Evolutionary conservation across 2,113 vertebrate genomes (phyloP), one percentile per base, ranked within the genome.

Genomic region (Perccottus glenii): DNA sequence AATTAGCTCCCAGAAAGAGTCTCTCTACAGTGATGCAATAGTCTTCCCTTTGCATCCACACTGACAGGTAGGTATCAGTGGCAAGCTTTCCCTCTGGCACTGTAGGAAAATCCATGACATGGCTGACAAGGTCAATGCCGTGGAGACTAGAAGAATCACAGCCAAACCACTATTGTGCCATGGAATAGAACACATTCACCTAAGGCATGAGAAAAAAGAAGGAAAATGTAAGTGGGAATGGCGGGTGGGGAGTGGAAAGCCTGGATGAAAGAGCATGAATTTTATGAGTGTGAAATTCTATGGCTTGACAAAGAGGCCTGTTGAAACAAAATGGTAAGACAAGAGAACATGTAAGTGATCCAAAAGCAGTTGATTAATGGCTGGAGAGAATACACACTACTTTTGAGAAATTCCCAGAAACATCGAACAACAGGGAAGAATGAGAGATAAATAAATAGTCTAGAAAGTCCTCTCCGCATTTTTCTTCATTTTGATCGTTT

Each of bases 401-500:
- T 64, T 16, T 64, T 33, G 63, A 79, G 80, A 74, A 73, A 82
- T 63, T 56, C 69, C 73, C 27, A 62, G 80, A 83, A 49, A 67
- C 78, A 84, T 70, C 60, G 70, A 75, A 57, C 7, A 10, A 70
- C 6, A 6, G 63, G 42, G 15, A 64, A 63, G 48, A 66, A 63
- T 73, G 65, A 61, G 47, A 78, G 76, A 79, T 70, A 78, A 72
- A 78, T 72, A 82, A 77, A 81, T 79, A 63, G 82, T 78, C 85
- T 72, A 65, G 47, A 45, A 77, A 63, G 64, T 46, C 66, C 60
- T 73, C 43, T 36, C 5, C 38, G 69, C 69, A 76, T 78, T 81
- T 85, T 81, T 78, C 67, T 76, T 82, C 66, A 53, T 80, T 86
- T 81, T 84, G 83, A 85, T 86, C 77, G 57, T 84, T 56, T 76